phyloP scores from a whole-genome alignment of 2,113 vertebrate species.

The Mungos mungo region DNA sequence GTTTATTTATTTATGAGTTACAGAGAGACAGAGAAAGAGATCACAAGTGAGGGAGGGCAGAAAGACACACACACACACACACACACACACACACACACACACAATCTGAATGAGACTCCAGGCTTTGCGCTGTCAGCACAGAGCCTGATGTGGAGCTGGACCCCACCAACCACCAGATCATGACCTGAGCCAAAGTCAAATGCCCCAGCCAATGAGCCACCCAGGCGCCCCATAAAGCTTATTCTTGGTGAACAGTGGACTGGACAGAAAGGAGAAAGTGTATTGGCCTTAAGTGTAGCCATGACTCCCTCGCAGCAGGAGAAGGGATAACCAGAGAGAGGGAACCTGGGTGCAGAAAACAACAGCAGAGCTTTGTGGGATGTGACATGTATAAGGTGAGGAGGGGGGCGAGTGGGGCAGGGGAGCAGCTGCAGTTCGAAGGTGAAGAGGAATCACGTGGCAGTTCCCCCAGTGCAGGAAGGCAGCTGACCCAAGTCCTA shows the following conservation, averaged over 20 bases:
- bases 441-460: neutral
- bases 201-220: no score
- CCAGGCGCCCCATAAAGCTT: neutral
- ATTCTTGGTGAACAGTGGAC: neutral
- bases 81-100: no score
- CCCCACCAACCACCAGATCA: no score
- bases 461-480: neutral
- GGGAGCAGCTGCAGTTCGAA: neutral
- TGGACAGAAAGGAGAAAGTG: neutral
- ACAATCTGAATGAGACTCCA: no score
- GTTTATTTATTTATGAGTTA: no score
- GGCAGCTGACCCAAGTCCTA: neutral
- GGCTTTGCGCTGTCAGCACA: no score
- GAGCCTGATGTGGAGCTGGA: no score
- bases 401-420: accelerated
- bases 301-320: neutral
- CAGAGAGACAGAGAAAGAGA: no score
- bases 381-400: neutral
- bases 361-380: neutral
- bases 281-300: neutral
- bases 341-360: neutral
- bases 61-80: no score
- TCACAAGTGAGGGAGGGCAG: no score
- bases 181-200: no score
- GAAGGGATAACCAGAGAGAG: neutral